Base-by-base conservation (phyloP, 2,888 invertebrate genomes). In the Subacronicta megacephala region DNA sequence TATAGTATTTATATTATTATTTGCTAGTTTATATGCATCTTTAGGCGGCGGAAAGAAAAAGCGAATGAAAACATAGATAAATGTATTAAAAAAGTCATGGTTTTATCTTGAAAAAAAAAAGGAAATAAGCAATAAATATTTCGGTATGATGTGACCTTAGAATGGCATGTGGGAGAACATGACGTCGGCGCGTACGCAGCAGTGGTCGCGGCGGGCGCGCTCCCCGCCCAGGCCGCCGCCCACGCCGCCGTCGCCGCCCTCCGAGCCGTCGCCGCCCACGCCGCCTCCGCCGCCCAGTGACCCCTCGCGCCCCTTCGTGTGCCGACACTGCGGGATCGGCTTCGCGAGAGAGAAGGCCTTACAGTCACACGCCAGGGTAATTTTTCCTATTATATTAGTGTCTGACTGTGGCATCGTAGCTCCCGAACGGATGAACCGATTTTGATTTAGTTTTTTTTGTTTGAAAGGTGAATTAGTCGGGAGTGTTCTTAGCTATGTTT, bases 261-360 rank as follows among this genome's bases (percentile, higher is more conserved):
- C 83, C 12, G 80, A 87, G 7, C 83, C 88, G 46, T 87, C 90
- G 50, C 82, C 85, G 20, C 92, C 91, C 49, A 72, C 83, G n/a
- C 81, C 88, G 7, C 83, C 88, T 46, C 87, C 90, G 49, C 82
- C 85, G 23, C 92, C 91, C 49, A 72, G 87, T 0, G 97, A 97
- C 88, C 96, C 97, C 0, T 94, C 96, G 35, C 96, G 97, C 58
- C 97, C 97, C 0, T 97, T 97, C 80, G 97, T 97, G 0, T 98
- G 98, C 74, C 80, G 97, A 95, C 88, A 88, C 52, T 93, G 93
- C 67, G 93, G 93, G 0, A 95, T 97, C 52, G 96, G 96, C 5
- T 97, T 97, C 89, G 97, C 97, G 0, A 93, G 97, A 46, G 97
- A 97, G 81, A 98, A 97, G 80, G 97, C 97, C 0, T 88, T 97